These are phyloP conservation scores for Uloborus diversus DNA, from an alignment of 1,140 invertebrate species.

Conservation along the genomic window DNA sequence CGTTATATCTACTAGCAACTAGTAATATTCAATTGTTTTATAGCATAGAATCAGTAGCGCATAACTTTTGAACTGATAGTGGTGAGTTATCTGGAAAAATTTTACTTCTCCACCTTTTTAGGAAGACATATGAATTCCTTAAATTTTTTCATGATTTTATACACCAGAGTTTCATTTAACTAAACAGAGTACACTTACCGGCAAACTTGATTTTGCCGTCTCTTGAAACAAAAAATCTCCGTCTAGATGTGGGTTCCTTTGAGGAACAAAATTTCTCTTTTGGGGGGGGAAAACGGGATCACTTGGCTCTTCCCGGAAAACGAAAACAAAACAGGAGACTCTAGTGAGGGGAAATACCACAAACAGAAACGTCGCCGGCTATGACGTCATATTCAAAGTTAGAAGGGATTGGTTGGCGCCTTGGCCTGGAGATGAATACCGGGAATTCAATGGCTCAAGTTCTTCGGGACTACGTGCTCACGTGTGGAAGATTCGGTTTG, in stretches of 20 bases:
- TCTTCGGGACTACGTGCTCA: not conserved
- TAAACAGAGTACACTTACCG: no score
- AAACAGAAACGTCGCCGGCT: constrained; percentile 19
- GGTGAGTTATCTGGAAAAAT: no score
- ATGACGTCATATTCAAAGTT: constrained; percentile 15
- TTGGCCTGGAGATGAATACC: not conserved
- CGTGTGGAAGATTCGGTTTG: not conserved
- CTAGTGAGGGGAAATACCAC: constrained; percentile 5
- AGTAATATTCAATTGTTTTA: no score
- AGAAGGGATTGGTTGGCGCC: constrained; percentile 4
- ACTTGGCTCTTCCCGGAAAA: constrained; percentile 13
- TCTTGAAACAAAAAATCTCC: not conserved
- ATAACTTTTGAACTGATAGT: no score
- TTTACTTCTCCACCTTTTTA: no score
- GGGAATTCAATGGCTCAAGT: not conserved
- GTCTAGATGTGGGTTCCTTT: not conserved
- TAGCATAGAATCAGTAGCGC: no score
- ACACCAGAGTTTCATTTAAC: no score
- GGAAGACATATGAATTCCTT: no score
- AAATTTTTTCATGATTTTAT: no score
- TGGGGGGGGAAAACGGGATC: no score
- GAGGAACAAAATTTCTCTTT: not conserved
- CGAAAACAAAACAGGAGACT: constrained; percentile 33
- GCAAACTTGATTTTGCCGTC: no score
- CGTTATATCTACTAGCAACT: no score